These are phyloP conservation scores for Ceratotherium simum DNA, from an alignment of 2,113 vertebrate species.

Conservation along the genomic window DNA sequence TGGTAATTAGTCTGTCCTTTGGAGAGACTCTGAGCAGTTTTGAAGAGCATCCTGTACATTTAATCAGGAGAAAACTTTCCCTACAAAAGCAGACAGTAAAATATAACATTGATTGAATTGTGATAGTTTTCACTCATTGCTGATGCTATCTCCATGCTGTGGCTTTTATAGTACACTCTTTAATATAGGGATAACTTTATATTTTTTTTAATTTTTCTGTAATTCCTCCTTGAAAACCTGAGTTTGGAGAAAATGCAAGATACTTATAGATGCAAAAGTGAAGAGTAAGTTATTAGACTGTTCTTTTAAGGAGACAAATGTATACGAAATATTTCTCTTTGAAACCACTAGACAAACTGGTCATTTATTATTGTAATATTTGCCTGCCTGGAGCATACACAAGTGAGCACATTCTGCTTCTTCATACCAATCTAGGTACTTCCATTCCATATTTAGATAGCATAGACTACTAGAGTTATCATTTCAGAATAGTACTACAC, in stretches of 20 bases:
- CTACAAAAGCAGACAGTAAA: constrained; percentile 35
- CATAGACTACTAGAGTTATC: neutral
- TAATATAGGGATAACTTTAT: neutral
- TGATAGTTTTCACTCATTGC: neutral
- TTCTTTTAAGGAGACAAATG: neutral
- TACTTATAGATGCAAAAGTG: neutral
- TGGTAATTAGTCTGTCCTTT: constrained; percentile 85
- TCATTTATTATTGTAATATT: neutral
- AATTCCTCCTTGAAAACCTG: neutral
- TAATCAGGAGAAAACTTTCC: constrained; percentile 51
- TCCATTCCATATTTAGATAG: neutral
- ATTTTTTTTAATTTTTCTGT: neutral
- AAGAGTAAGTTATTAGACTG: neutral
- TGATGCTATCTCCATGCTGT: neutral
- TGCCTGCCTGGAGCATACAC: neutral
- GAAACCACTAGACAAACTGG: neutral
- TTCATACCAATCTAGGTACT: neutral
- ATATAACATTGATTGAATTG: neutral
- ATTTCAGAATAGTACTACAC: neutral
- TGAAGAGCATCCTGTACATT: constrained; percentile 60
- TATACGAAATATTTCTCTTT: neutral
- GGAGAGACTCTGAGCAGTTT: constrained; percentile 54
- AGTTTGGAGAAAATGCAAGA: neutral
- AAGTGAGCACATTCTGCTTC: neutral
- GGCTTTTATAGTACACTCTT: constrained; percentile 10